phyloP scores from a whole-genome alignment of 2,888 invertebrate species.

The Tinea pellionella region DNA sequence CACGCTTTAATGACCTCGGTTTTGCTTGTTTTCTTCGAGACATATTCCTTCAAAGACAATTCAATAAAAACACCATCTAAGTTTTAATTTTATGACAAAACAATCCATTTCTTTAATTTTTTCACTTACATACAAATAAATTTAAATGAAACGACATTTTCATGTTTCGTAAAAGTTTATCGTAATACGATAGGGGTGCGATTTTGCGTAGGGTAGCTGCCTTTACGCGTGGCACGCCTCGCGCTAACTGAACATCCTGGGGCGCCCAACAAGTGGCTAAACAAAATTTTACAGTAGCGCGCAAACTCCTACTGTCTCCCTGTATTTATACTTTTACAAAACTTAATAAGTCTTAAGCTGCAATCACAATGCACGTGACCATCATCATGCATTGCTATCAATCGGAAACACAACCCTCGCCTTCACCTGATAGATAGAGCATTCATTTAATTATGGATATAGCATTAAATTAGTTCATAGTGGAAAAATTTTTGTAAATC shows the following conservation, averaged over 20 bases:
- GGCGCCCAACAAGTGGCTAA: conserved; percentile 67
- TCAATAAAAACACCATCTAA: not conserved
- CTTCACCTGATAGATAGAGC: no score
- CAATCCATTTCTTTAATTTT: not conserved
- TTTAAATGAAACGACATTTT: not conserved
- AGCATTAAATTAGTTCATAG: no score
- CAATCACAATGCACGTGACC: no score
- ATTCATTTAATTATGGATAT: no score
- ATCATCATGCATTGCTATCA: no score
- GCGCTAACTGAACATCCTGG: conserved; percentile 55
- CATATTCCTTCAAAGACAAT: conserved; percentile 42
- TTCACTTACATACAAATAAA: not conserved
- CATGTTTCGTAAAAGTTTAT: conserved; percentile 34
- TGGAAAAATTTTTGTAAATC: no score
- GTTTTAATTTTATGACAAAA: not conserved
- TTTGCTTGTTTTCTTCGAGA: conserved; percentile 79
- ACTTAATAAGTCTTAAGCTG: no score
- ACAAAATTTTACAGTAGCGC: conserved; percentile 52
- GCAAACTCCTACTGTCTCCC: conserved; percentile 45
- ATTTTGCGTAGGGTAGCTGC: conserved; percentile 18
- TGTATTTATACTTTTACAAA: not conserved
- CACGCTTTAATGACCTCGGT: conserved; percentile 77
- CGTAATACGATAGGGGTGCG: not conserved
- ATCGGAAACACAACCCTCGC: no score
- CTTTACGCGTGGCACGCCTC: conserved; percentile 44